Base-by-base conservation (phyloP, 1,140 invertebrate species). In the Campoletis sonorensis region DNA sequence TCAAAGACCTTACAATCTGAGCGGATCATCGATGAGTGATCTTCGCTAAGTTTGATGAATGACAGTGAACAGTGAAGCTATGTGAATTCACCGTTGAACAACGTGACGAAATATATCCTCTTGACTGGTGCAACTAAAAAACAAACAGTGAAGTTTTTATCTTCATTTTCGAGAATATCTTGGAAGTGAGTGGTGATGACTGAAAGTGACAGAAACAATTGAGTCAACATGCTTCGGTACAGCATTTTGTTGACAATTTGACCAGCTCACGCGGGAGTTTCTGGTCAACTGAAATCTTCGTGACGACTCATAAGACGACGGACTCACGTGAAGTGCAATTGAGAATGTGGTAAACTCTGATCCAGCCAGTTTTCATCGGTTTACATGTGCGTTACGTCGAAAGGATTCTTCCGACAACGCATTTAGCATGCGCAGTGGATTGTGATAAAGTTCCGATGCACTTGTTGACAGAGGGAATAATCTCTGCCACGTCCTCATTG, bases 381-480 rank as follows among this genome's bases (percentile, higher is more conserved):
- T 27, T 23, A 26, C 51, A 16, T 54, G 51, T 13, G 23, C 23
- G 23, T 64, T 64, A 2, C 13, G 61, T 23, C 1, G 10, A 27
- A 64, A 64, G 61, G 51, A 54, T 54, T 54, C 51, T 54, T n/a
- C 18, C 51, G 51, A 18, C n/a, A n/a, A 54, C 51, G 51, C n/a
- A 21, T 23, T 64, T 10, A 23, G 61, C 61, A 64, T 64, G 61
- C 26, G 61, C 61, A 23, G 4, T 64, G 4, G 61, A 64, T 27
- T 64, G 61, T 64, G 61, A 64, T 64, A 27, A 64, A 64, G 61
- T 27, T 64, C 13, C 21, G 26, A 64, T 15, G 61, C 61, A 27
- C 23, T 64, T 26, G 23, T 27, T 15, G 61, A 64, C 2, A 10
- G 11, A 4, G 21, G 15, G 2, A 64, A 23, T 15, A n/a, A 64